Evolutionary conservation across 2,888 invertebrate genomes (phyloP).

Genomic region (Pterobdella sp.): DNA sequence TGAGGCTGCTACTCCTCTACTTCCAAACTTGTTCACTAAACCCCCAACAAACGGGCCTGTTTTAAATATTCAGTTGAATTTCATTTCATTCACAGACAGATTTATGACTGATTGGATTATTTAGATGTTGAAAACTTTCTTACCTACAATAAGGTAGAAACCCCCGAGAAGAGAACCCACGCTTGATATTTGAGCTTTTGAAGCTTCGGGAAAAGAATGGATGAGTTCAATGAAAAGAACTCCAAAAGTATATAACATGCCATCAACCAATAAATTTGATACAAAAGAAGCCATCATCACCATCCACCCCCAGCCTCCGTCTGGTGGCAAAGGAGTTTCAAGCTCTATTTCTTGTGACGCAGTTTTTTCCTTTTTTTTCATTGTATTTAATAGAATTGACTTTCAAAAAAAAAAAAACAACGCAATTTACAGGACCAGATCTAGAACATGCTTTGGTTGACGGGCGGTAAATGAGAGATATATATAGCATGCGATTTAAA

Average conservation of each 20-base stretch:
- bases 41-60: slow-evolving; percentile 86
- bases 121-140: slow-evolving; percentile 31
- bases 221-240: slow-evolving; percentile 63
- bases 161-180: slow-evolving; percentile 83
- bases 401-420: too few relatives aligned
- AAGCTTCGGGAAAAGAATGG: slow-evolving; percentile 58
- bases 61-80: background rate
- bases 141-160: slow-evolving; percentile 79
- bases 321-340: slow-evolving; percentile 35
- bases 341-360: slow-evolving; percentile 8
- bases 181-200: slow-evolving; percentile 66
- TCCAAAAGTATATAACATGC: slow-evolving; percentile 81
- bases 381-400: too few relatives aligned
- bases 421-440: too few relatives aligned
- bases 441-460: too few relatives aligned
- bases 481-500: too few relatives aligned
- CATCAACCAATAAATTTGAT: slow-evolving; percentile 57
- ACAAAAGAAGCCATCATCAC: slow-evolving; percentile 45
- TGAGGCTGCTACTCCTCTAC: slow-evolving; percentile 73
- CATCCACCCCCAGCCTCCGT: slow-evolving; percentile 49
- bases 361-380: slow-evolving; percentile 15
- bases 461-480: too few relatives aligned
- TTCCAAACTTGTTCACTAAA: slow-evolving; percentile 84
- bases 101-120: background rate
- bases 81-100: background rate